Evolutionary conservation across 2,113 vertebrate species (phyloP), one percentile per base, ranked within the genome.

Genomic region (Chionis minor): DNA sequence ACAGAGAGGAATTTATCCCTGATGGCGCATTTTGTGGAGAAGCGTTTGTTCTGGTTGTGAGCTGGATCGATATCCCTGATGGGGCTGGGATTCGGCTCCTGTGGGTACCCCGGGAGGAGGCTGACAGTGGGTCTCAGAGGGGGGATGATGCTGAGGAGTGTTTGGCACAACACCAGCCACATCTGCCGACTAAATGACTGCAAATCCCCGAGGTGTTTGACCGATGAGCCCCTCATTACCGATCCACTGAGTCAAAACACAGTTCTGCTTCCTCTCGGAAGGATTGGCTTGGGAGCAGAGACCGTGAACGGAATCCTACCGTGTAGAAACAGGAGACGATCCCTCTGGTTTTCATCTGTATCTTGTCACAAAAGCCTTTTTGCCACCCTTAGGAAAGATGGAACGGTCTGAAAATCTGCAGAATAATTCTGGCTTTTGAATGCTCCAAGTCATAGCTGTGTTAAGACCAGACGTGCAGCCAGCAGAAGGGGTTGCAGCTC

Each of bases 221-320:
- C 44, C 26, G 67, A 32, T 72, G 24, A 58, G 85, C 42, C 52
- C 22, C 51, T 73, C 49, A 62, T 26, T 71, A 67, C 71, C 0
- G 0, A 47, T 51, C 59, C 47, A 38, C 22, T 16, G 20, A 40
- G 45, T 55, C 73, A 49, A 62, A 67, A 88, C 52, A 13, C 12
- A 65, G 15, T 47, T 91, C 70, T 91, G 52, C 58, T 65, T 82
- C 55, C 32, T 90, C 45, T 59, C 73, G 55, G 23, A 3, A 84
- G 84, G 40, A n/a, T 2, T 67, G 61, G 23, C 61, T 49, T 79
- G 90, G 69, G 40, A 90, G 49, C 52, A n/a, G 51, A 61, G 69
- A 21, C 17, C 1, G 0, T 8, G 27, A 77, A 59, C 2, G 0
- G 45, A 71, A 72, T 51, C 23, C 30, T 55, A 26, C 33, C 4